Conservation (phyloP, 2,113 vertebrate genomes). For the Ascaphus truei region DNA sequence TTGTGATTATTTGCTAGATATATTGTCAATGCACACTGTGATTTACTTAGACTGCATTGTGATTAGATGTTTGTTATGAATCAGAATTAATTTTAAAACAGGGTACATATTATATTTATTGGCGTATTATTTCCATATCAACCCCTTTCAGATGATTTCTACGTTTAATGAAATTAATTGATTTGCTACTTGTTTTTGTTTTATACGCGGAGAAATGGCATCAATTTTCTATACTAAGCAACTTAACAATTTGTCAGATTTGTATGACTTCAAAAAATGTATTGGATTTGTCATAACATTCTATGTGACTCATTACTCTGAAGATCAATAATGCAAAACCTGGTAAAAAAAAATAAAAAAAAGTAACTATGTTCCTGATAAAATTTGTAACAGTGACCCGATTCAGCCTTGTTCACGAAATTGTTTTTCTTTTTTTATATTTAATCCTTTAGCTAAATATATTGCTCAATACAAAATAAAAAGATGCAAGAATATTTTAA, state of each 20-base stretch:
- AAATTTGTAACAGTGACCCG: neutral
- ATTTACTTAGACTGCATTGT: neutral
- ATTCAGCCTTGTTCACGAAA: neutral
- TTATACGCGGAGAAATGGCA: slow-evolving; percentile 7
- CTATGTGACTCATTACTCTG: slow-evolving; percentile 6
- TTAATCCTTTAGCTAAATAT: no score
- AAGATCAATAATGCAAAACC: slow-evolving; percentile 31
- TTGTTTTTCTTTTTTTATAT: no score
- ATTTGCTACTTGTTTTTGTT: slow-evolving; percentile 25
- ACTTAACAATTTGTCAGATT: neutral
- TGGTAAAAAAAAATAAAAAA: neutral
- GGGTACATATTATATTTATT: slow-evolving; percentile 22
- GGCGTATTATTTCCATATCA: slow-evolving; percentile 24
- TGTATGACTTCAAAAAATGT: slow-evolving; percentile 9
- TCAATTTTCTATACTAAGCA: slow-evolving; percentile 30
- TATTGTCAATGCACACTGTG: slow-evolving; percentile 16
- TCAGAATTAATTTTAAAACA: neutral
- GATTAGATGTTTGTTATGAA: slow-evolving; percentile 11
- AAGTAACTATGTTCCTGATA: neutral
- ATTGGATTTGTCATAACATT: slow-evolving; percentile 16
- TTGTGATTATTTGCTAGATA: slow-evolving; percentile 22
- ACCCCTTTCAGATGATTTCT: slow-evolving; percentile 9
- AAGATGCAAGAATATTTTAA: no score
- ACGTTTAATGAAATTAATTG: slow-evolving; percentile 32
- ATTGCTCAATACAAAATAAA: no score